A percentile compares a stretch with the other conserved stretches of the same genome.
phyloP scores from a whole-genome alignment of 2,888 invertebrate genomes.

The Caenorhabditis sp. region DNA sequence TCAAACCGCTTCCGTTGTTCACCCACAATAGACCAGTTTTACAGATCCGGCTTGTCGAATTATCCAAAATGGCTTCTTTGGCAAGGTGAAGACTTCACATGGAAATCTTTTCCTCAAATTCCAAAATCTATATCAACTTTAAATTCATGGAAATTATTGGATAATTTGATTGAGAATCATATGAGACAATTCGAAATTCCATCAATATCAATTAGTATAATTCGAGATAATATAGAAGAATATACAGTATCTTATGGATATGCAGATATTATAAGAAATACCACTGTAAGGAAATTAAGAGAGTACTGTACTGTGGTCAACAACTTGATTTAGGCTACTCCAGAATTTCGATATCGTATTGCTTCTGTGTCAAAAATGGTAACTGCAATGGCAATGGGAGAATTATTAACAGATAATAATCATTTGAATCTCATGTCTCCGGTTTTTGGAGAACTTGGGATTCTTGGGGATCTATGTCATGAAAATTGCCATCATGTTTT shows the following conservation, averaged over 20 bases:
- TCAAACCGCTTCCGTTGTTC: too few relatives aligned
- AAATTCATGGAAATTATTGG: constrained; percentile 19
- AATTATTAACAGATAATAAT: constrained; percentile 29
- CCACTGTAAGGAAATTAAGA: constrained; percentile 23
- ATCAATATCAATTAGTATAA: constrained; percentile 49
- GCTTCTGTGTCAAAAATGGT: constrained; percentile 54
- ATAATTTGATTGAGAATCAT: constrained; percentile 32
- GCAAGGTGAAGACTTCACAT: constrained; percentile 46
- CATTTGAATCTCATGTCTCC: background rate
- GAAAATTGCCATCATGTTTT: constrained; percentile 35
- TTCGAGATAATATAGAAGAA: constrained; percentile 24
- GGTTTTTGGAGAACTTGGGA: constrained; percentile 48
- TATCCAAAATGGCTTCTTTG: constrained; percentile 42
- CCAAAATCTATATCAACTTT: constrained; percentile 21
- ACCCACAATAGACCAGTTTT: too few relatives aligned
- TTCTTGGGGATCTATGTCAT: constrained; percentile 22
- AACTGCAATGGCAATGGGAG: constrained; percentile 53
- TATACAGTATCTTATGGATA: constrained; percentile 49
- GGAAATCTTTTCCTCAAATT: constrained; percentile 34
- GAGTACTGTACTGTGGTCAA: background rate
- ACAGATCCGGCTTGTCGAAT: background rate
- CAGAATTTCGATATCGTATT: constrained; percentile 47
- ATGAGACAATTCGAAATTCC: constrained; percentile 54
- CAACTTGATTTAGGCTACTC: constrained; percentile 23
- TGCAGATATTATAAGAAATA: constrained; percentile 44